Base-by-base conservation (phyloP, 2,888 invertebrate species). In the Lithodes maja region DNA sequence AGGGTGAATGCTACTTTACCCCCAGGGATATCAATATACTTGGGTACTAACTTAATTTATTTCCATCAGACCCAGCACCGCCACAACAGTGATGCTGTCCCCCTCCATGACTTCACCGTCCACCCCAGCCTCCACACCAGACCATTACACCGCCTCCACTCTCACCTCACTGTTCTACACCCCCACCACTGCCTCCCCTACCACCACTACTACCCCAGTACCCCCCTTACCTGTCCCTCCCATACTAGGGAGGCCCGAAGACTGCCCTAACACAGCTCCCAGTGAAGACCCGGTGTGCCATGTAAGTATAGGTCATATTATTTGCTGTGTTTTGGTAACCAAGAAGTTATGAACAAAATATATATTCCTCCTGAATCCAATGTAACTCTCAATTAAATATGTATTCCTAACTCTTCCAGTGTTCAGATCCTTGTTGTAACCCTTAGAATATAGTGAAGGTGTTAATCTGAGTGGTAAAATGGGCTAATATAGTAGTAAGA, bases 141-240 rank as follows among this genome's bases (percentile, higher is more conserved):
- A 75, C 83, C 49, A 77, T 77, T 3, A 61, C 53, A 1, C 68
- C 9, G 77, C 80, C 54, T 49, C 85, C n/a, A 50, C 85, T n/a
- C 80, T 77, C 50, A 89, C 85, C n/a, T 90, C 90, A 7, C 50
- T 83, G 54, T 69, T 86, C 61, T 89, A 89, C 75, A 89, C 87
- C 49, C 82, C 83, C 50, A 88, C 80, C 17, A 83, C 84, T 2
- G 84, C 77, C 74, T 33, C 17, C n/a, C 49, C 52, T 33, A 83
- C 77, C 82, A 79, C 78, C 61, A 77, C 71, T 52, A 75, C 87
- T 33, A 77, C 55, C 9, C 74, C 71, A 52, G 71, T 17, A 12
- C 52, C 61, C 53, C n/a, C 53, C n/a, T n/a, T 78, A 3, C 82
- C 53, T 49, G 78, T 69, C 9, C 91, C 85, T n/a, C 89, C 90